A percentile compares a stretch with the other conserved stretches of the same genome.
Evolutionary conservation across 2,888 invertebrate genomes (phyloP).

Genomic region (Tipula lateralis): DNA sequence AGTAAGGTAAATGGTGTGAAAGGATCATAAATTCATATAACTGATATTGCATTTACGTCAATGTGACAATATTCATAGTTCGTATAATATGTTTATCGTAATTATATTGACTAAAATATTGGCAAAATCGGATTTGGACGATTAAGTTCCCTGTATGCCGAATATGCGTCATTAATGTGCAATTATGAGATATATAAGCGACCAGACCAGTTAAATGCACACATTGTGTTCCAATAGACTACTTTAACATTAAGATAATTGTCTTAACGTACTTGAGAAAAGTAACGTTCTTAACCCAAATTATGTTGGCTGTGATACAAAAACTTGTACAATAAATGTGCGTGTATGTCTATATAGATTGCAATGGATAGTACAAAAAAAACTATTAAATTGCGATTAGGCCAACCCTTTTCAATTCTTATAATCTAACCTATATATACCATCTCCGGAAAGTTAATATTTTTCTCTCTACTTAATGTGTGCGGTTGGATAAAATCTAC

Average conservation of each 20-base stretch:
- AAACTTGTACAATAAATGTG: not conserved
- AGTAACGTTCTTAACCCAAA: not conserved
- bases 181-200: no score
- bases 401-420: not conserved
- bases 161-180: no score
- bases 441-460: slow-evolving; percentile 19
- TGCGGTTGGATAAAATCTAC: slow-evolving; percentile 16
- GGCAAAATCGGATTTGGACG: not conserved
- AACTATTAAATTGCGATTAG: slow-evolving; percentile 19
- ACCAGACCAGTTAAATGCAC: no score
- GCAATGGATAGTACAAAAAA: not conserved
- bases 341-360: not conserved
- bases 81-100: not conserved
- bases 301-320: not conserved
- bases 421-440: no score
- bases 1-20: not conserved
- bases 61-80: not conserved
- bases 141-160: not conserved
- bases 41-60: not conserved
- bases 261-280: no score
- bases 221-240: no score
- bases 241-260: no score
- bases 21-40: not conserved
- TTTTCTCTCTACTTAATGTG: not conserved
- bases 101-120: not conserved